Percentiles rank a stretch among this genome's conserved stretches.
These are phyloP conservation scores for Anagyrus pseudococci DNA, from an alignment of 2,888 invertebrate genomes.

Conservation along the genomic window DNA sequence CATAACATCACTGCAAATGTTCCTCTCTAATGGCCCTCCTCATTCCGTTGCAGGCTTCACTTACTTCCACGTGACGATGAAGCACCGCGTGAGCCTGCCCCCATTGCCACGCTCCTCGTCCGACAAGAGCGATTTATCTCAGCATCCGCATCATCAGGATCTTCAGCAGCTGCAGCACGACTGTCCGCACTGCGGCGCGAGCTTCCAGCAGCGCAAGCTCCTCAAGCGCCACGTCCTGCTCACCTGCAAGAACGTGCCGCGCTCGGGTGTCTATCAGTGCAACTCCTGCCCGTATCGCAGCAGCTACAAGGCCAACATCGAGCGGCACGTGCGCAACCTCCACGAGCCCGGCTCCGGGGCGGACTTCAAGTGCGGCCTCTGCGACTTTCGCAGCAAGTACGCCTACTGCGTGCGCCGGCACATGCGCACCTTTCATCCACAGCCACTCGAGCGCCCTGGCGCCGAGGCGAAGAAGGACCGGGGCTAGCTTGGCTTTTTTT, in stretches of 20 bases:
- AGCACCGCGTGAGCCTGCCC: background rate
- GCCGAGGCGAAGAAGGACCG: background rate
- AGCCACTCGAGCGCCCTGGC: no score
- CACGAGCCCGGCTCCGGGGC: conserved; percentile 44
- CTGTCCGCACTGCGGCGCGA: conserved; percentile 49
- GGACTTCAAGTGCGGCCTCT: conserved; percentile 41
- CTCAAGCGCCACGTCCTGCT: conserved; percentile 49
- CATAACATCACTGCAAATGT: no score
- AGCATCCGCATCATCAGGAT: no score
- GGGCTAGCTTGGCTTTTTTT: background rate
- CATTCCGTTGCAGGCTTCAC: background rate
- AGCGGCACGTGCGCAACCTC: conserved; percentile 57
- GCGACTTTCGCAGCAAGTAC: conserved; percentile 53
- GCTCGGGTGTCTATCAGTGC: conserved; percentile 58
- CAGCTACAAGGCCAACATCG: conserved; percentile 59
- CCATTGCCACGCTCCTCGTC: background rate
- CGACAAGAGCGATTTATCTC: background rate
- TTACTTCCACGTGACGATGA: background rate
- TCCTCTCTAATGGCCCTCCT: no score
- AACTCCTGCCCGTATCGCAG: conserved; percentile 56
- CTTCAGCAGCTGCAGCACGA: conserved; percentile 22
- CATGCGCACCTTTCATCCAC: conserved; percentile 49
- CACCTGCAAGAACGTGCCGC: conserved; percentile 47
- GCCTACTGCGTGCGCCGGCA: conserved; percentile 53
- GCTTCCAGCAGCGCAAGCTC: conserved; percentile 44